A percentile compares a stretch with the other conserved stretches of the same genome.
These are phyloP conservation scores for Cettia cetti DNA, from an alignment of 2,113 vertebrate species.

Conservation along the genomic window DNA sequence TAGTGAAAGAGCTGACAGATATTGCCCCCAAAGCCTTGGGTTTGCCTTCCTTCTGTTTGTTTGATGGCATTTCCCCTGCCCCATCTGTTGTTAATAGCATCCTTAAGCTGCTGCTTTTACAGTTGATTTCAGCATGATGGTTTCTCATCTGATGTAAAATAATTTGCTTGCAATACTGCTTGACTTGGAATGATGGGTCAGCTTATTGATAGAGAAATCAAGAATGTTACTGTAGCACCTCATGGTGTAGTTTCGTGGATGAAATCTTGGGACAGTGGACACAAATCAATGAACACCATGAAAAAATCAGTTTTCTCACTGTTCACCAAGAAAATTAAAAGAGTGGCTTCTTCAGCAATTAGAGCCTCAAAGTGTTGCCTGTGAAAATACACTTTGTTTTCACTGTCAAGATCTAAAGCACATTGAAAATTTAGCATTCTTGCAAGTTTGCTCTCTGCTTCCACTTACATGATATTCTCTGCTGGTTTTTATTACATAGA, in stretches of 20 bases:
- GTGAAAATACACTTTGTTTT: neutral
- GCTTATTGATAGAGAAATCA: neutral
- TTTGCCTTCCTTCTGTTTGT: neutral
- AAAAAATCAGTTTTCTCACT: neutral
- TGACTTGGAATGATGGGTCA: neutral
- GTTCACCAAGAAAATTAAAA: neutral
- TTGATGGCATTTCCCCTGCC: neutral
- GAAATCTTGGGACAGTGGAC: neutral
- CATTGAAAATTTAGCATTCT: neutral
- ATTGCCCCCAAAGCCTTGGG: neutral
- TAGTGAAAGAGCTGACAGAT: neutral
- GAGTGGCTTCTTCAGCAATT: neutral
- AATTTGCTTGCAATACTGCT: neutral
- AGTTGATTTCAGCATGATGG: neutral
- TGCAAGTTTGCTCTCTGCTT: neutral
- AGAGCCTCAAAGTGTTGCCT: neutral
- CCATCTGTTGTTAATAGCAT: neutral
- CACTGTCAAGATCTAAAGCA: neutral
- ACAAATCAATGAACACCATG: neutral
- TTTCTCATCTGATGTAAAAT: neutral
- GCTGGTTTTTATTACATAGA: neutral
- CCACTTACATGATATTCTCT: neutral
- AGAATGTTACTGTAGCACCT: neutral
- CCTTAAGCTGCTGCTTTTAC: neutral
- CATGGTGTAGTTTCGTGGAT: neutral